These are phyloP conservation scores for Pentamera pediparva DNA, from an alignment of 53 echinoderm and acorn worm species.

Conservation along the genomic window DNA sequence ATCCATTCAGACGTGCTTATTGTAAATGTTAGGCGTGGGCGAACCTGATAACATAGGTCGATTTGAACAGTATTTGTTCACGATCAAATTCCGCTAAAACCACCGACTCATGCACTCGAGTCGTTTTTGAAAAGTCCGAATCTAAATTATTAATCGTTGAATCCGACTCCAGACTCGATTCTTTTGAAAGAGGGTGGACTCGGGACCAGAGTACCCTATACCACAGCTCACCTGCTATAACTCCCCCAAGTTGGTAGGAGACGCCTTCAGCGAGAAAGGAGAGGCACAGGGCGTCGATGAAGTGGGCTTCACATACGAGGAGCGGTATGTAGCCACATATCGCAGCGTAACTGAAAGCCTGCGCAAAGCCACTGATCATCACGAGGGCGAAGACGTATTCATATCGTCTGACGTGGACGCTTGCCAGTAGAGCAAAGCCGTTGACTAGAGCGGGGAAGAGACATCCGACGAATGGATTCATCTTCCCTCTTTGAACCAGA, in stretches of 20 bases:
- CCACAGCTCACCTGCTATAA: conserved; percentile 20
- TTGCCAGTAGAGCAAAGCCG: neutral
- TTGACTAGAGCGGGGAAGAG: neutral
- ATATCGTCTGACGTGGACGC: neutral
- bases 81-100: too few species aligned
- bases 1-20: too few species aligned
- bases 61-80: too few species aligned
- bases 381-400: neutral
- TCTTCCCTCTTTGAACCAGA: neutral
- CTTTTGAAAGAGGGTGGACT: too few species aligned
- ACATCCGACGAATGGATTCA: neutral
- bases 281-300: neutral
- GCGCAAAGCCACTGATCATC: conserved; percentile 5
- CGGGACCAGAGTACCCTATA: too few species aligned
- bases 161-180: too few species aligned
- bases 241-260: conserved; percentile 4
- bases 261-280: conserved; percentile 11
- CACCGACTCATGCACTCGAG: too few species aligned
- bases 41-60: too few species aligned
- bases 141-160: too few species aligned
- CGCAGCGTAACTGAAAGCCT: neutral
- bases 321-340: conserved; percentile 8
- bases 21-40: too few species aligned
- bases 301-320: neutral
- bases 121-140: too few species aligned